Percentiles rank a stretch among this genome's conserved stretches.
phyloP scores from a whole-genome alignment of 2,797 vertebrate genomes.

The Myotis pilosus region DNA sequence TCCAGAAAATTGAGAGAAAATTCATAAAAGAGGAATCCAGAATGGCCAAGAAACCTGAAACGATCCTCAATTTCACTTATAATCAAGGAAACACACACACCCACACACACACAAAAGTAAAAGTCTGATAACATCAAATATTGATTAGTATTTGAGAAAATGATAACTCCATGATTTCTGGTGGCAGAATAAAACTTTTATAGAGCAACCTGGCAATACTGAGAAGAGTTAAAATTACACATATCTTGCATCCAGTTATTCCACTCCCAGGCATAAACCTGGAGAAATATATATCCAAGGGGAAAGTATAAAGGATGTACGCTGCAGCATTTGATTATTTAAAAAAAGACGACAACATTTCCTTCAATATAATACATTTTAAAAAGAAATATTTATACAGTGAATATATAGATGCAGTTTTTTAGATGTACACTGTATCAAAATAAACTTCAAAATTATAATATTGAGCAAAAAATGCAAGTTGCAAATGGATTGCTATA shows the following conservation, averaged over 20 bases:
- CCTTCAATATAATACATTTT: not conserved
- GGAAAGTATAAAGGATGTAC: not conserved
- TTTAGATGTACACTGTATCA: not conserved
- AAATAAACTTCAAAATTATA: constrained; percentile 38
- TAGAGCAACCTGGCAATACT: not conserved
- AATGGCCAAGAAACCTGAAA: not conserved
- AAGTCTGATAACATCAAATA: not conserved
- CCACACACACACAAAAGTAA: not conserved
- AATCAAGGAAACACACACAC: not conserved
- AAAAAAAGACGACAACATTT: not conserved
- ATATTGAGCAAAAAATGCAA: not conserved
- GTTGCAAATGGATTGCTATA: not conserved
- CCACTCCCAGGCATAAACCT: not conserved
- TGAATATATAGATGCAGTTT: not conserved
- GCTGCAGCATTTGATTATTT: not conserved
- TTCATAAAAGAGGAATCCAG: not conserved
- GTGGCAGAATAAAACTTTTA: not conserved
- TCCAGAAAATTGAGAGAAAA: constrained; percentile 6
- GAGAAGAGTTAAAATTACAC: not conserved
- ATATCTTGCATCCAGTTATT: not conserved
- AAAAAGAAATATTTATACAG: constrained; percentile 17
- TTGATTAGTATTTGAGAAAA: constrained; percentile 19
- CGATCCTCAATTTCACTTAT: not conserved
- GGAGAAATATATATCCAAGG: not conserved
- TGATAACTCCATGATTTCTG: not conserved